A percentile compares a stretch with the other conserved stretches of the same genome.
Conservation (phyloP, 2,113 vertebrate genomes). For the Nyctereutes procyonoides region DNA sequence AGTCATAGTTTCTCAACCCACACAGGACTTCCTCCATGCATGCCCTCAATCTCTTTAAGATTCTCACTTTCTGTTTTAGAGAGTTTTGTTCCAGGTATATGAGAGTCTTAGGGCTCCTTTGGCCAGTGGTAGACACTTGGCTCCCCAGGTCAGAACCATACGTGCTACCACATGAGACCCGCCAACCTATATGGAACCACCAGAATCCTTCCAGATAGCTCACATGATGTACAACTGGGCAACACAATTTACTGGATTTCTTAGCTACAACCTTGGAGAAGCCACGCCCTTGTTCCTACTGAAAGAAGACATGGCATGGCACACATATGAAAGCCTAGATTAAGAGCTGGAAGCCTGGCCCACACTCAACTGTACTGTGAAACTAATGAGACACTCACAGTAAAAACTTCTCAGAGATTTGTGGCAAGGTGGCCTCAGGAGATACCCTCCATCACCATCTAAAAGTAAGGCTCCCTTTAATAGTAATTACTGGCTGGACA, state of each 20-base stretch:
- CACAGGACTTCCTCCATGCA: rapidly evolving
- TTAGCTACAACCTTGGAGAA: not conserved
- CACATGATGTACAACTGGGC: not conserved
- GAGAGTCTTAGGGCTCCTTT: too few species aligned
- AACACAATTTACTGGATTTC: not conserved
- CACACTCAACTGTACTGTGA: not conserved
- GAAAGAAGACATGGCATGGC: not conserved
- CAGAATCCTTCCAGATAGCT: too few species aligned
- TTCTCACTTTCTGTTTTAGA: not conserved
- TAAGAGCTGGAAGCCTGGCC: not conserved
- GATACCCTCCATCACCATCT: rapidly evolving
- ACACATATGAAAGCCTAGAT: not conserved
- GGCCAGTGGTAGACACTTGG: not conserved
- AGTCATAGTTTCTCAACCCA: too few species aligned
- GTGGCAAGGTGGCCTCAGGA: not conserved
- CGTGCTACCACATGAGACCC: rapidly evolving
- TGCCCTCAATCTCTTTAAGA: not conserved
- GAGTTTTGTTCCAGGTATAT: rapidly evolving
- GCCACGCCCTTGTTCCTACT: not conserved
- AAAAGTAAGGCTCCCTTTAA: not conserved
- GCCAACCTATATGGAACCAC: rapidly evolving
- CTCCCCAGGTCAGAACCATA: rapidly evolving
- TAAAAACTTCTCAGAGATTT: not conserved
- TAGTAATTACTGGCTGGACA: not conserved
- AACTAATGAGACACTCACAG: not conserved